Evolutionary conservation across 1,140 invertebrate genomes (phyloP).

Genomic region (Theocolax elegans): DNA sequence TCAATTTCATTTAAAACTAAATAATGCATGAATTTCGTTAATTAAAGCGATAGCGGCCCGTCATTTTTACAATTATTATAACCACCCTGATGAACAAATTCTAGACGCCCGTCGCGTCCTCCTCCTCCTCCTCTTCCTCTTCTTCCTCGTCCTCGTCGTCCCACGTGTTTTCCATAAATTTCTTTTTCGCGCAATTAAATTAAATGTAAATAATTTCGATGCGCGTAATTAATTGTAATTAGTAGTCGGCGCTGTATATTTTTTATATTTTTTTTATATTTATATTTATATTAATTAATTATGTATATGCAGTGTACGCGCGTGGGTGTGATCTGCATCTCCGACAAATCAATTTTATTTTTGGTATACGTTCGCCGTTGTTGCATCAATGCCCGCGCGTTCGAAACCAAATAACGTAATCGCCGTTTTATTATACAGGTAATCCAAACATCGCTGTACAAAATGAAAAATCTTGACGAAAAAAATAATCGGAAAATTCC

Average conservation of each 20-base stretch:
- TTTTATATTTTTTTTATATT: too few relatives aligned
- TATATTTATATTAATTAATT: too few relatives aligned
- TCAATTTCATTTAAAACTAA: slow-evolving; percentile 31
- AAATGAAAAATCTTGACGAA: too few relatives aligned
- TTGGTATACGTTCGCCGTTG: too few relatives aligned
- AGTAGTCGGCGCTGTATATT: slow-evolving; percentile 17
- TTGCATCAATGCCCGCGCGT: too few relatives aligned
- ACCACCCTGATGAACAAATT: background rate
- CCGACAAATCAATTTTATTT: too few relatives aligned
- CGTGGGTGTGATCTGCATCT: too few relatives aligned
- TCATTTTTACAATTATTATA: slow-evolving; percentile 28
- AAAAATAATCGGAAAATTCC: too few relatives aligned
- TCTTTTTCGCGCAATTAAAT: background rate
- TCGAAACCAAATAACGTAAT: too few relatives aligned
- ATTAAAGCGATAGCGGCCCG: slow-evolving; percentile 17
- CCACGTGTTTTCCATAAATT: background rate
- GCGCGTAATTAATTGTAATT: slow-evolving; percentile 3
- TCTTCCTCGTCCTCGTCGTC: background rate
- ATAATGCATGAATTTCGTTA: slow-evolving; percentile 29
- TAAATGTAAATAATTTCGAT: background rate
- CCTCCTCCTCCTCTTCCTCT: background rate
- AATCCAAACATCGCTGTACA: too few relatives aligned
- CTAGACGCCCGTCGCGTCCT: background rate
- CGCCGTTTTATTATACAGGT: too few relatives aligned
- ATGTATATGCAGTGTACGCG: too few relatives aligned